phyloP scores from a whole-genome alignment of 2,797 vertebrate genomes.

The Premnoplex brunnescens region DNA sequence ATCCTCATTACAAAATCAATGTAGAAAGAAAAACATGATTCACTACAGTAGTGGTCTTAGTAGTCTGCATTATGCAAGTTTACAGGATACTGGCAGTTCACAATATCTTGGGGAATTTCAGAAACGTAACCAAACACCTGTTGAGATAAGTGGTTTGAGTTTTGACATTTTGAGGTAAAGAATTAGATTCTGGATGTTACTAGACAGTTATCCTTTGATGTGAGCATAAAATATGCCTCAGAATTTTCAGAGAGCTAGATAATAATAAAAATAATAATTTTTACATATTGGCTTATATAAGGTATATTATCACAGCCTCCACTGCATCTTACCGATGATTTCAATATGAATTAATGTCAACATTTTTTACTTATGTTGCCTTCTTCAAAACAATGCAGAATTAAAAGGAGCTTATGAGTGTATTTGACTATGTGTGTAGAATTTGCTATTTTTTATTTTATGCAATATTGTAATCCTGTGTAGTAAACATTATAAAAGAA shows the following conservation, averaged over 20 bases:
- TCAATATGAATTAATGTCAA: neutral
- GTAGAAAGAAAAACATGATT: neutral
- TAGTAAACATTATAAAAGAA: neutral
- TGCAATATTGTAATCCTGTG: neutral
- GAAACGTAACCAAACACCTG: neutral
- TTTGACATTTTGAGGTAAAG: neutral
- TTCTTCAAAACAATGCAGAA: neutral
- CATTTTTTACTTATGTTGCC: neutral
- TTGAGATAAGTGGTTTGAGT: neutral
- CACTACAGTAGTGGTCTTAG: neutral
- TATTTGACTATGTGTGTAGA: neutral
- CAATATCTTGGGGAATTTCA: neutral
- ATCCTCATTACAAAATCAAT: neutral
- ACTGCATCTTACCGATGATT: neutral
- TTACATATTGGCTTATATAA: neutral
- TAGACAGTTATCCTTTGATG: neutral
- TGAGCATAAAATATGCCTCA: neutral
- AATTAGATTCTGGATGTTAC: neutral
- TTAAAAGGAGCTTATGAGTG: neutral
- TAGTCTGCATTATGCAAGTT: accelerated
- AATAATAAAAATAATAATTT: neutral
- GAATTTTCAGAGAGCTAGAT: neutral
- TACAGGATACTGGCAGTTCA: neutral
- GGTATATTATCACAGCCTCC: neutral
- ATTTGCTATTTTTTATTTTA: neutral